These are phyloP conservation scores for Columba janthina DNA, from an alignment of 2,113 vertebrate genomes.

Conservation along the genomic window DNA sequence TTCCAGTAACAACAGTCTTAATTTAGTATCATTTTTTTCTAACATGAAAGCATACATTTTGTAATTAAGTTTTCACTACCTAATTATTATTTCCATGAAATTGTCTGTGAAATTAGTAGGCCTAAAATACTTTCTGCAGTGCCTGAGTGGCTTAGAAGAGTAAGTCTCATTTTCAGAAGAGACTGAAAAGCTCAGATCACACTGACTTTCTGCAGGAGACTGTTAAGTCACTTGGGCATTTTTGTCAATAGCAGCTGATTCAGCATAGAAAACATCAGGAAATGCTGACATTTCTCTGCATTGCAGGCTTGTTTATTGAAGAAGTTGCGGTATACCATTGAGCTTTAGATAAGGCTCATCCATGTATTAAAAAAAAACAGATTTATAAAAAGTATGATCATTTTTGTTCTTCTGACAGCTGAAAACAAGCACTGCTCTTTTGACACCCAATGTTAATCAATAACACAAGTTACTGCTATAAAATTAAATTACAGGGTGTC, in stretches of 20 bases:
- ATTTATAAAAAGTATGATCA: not conserved
- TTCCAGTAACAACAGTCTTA: not conserved
- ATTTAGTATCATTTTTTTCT: not conserved
- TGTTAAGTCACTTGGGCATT: not conserved
- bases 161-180: not conserved
- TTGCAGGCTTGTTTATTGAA: not conserved
- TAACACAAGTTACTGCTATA: not conserved
- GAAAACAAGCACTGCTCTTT: not conserved
- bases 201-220: not conserved
- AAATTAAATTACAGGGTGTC: not conserved
- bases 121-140: not conserved
- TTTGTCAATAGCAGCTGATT: not conserved
- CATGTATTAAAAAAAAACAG: not conserved
- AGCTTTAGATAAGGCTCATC: not conserved
- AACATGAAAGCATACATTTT: constrained; percentile 31
- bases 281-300: not conserved
- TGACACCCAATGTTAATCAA: not conserved
- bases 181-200: not conserved
- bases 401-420: not conserved
- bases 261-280: not conserved
- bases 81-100: constrained; percentile 35
- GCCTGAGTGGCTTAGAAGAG: not conserved
- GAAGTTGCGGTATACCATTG: not conserved
- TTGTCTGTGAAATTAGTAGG: constrained; percentile 31
- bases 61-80: constrained; percentile 34